Conservation (phyloP, 2,888 invertebrate genomes). For the Drosophila melanosoma region DNA sequence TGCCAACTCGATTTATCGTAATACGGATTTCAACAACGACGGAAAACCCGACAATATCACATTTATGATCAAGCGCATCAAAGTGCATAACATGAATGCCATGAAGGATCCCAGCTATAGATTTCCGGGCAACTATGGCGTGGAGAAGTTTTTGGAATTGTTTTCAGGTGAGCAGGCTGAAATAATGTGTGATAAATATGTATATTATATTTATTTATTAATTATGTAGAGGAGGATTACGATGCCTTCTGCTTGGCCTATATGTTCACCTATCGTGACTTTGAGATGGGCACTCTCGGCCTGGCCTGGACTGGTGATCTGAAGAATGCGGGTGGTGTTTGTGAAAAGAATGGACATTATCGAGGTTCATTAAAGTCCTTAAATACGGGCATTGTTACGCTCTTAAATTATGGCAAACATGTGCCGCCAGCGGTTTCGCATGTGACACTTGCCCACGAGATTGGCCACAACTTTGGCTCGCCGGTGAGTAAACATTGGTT, state of each 20-base stretch:
- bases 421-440: slow-evolving; percentile 99
- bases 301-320: slow-evolving; percentile 99
- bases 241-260: slow-evolving; percentile 99
- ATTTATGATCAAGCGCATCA: slow-evolving; percentile 98
- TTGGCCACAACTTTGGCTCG: slow-evolving; percentile 99
- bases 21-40: slow-evolving; percentile 96
- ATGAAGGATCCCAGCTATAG: slow-evolving; percentile 94
- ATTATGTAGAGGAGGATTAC: slow-evolving; percentile 95
- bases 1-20: slow-evolving; percentile 94
- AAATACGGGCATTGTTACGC: slow-evolving; percentile 98
- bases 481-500: slow-evolving; percentile 88
- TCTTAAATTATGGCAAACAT: slow-evolving; percentile 98
- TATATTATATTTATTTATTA: background rate
- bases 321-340: slow-evolving; percentile 98
- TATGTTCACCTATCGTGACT: slow-evolving; percentile 98
- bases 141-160: slow-evolving; percentile 98
- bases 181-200: background rate
- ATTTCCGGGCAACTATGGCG: slow-evolving; percentile 97
- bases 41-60: slow-evolving; percentile 96
- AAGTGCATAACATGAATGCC: slow-evolving; percentile 95
- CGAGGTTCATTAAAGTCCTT: slow-evolving; percentile 96
- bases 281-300: slow-evolving; percentile 98
- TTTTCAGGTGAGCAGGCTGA: slow-evolving; percentile 91
- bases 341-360: slow-evolving; percentile 98
- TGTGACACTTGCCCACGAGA: slow-evolving; percentile 99